Percentiles rank a stretch among this genome's conserved stretches.
Conservation (phyloP, 2,888 invertebrate species). For the Aleiodes leptofemur region DNA sequence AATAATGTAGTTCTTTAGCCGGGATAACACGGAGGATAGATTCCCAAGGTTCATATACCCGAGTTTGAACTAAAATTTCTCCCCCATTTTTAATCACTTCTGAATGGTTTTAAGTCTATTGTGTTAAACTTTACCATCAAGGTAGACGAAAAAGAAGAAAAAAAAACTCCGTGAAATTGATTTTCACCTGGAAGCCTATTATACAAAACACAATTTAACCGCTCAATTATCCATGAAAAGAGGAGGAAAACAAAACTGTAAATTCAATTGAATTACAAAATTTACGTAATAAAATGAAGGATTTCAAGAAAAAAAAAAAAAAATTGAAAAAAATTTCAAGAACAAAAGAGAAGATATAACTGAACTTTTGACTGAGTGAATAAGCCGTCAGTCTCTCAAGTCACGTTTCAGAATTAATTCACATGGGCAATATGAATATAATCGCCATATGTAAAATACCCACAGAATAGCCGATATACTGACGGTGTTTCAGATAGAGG, state of each 20-base stretch:
- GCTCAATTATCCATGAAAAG: not conserved
- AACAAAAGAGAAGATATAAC: too few relatives aligned
- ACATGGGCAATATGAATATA: slow-evolving; percentile 48
- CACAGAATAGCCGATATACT: slow-evolving; percentile 59
- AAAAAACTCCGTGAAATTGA: not conserved
- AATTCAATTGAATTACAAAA: not conserved
- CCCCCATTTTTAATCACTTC: slow-evolving; percentile 33
- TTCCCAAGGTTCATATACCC: slow-evolving; percentile 23
- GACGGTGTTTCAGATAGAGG: slow-evolving; percentile 59
- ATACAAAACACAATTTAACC: not conserved
- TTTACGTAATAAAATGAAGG: not conserved
- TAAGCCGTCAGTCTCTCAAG: too few relatives aligned
- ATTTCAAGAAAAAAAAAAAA: not conserved
- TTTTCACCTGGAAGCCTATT: slow-evolving; percentile 13
- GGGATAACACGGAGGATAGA: slow-evolving; percentile 22
- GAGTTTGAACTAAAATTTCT: slow-evolving; percentile 16
- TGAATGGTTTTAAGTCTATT: slow-evolving; percentile 8
- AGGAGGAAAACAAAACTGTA: too few relatives aligned
- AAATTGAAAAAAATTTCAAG: too few relatives aligned
- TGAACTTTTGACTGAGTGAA: too few relatives aligned
- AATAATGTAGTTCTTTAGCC: slow-evolving; percentile 21
- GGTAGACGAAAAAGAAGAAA: not conserved
- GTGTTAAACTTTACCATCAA: slow-evolving; percentile 9
- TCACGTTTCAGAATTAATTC: too few relatives aligned
- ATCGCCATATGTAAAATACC: slow-evolving; percentile 64